These are phyloP conservation scores for Orestias chungarensis DNA, from an alignment of 2,797 vertebrate species.

Conservation along the genomic window DNA sequence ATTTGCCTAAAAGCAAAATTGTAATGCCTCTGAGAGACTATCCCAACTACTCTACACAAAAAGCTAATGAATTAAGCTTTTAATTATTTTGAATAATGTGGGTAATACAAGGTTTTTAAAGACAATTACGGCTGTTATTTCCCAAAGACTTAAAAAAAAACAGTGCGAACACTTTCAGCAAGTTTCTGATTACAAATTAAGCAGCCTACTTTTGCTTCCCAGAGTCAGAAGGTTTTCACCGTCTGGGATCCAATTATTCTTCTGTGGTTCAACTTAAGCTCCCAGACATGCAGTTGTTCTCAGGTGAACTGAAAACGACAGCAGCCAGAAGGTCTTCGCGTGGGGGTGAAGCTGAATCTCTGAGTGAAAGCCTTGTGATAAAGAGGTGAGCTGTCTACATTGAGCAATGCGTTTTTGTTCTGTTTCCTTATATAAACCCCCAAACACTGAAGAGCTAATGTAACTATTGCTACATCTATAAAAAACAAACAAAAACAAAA, in stretches of 20 bases:
- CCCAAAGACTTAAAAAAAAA: neutral
- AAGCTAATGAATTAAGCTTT: neutral
- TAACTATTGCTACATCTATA: neutral
- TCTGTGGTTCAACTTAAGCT: constrained; percentile 6
- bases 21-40: too few relatives aligned
- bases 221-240: neutral
- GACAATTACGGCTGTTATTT: too few relatives aligned
- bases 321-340: neutral
- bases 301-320: constrained; percentile 26
- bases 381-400: constrained; percentile 1
- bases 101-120: neutral
- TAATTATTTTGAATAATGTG: neutral
- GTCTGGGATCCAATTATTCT: constrained; percentile 4
- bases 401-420: neutral
- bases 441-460: neutral
- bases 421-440: neutral
- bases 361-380: constrained; percentile 7
- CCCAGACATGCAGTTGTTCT: constrained; percentile 6
- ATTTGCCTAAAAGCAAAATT: too few relatives aligned
- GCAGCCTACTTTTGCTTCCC: neutral
- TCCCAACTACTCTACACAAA: neutral
- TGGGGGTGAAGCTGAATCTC: neutral
- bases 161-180: neutral
- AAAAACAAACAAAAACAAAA: too few relatives aligned
- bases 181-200: neutral